Evolutionary conservation across 2,888 invertebrate genomes (phyloP).

Genomic region (Agonopterix alstromeriana): DNA sequence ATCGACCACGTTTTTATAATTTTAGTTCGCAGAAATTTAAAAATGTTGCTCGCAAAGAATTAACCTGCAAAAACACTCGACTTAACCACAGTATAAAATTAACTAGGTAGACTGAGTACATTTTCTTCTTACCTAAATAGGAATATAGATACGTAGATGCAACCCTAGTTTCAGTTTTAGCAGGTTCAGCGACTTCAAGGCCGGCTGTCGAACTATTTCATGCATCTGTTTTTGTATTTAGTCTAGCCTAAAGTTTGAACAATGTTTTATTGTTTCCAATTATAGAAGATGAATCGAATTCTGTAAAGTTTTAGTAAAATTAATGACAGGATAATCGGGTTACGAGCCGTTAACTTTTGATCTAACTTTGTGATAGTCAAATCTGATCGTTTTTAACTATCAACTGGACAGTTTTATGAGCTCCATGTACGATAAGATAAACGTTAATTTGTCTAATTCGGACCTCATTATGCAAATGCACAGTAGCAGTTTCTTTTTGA

Average conservation of each 20-base stretch:
- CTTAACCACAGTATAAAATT: too few species aligned
- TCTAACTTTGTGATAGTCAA: constrained; percentile 3
- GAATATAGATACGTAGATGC: too few species aligned
- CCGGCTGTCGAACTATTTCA: constrained; percentile 6
- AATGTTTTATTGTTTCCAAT: constrained; percentile 4
- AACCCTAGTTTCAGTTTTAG: neutral
- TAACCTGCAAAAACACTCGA: too few species aligned
- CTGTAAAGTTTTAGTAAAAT: neutral
- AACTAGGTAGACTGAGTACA: too few species aligned
- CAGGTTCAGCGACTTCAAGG: neutral
- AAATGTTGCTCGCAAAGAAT: too few species aligned
- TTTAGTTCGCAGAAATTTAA: too few species aligned
- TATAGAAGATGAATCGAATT: neutral
- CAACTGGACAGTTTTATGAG: neutral
- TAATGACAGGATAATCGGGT: neutral
- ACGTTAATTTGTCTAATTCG: too few species aligned
- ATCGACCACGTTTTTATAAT: too few species aligned
- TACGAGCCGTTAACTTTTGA: constrained; percentile 3
- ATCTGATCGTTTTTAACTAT: constrained; percentile 1
- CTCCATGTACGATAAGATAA: neutral
- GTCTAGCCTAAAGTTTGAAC: constrained; percentile 6
- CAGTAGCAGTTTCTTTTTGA: too few species aligned
- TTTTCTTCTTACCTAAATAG: too few species aligned
- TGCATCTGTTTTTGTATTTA: constrained; percentile 13
- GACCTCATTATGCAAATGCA: too few species aligned